phyloP scores from a whole-genome alignment of 2,797 vertebrate species.

The Bradypus variegatus region DNA sequence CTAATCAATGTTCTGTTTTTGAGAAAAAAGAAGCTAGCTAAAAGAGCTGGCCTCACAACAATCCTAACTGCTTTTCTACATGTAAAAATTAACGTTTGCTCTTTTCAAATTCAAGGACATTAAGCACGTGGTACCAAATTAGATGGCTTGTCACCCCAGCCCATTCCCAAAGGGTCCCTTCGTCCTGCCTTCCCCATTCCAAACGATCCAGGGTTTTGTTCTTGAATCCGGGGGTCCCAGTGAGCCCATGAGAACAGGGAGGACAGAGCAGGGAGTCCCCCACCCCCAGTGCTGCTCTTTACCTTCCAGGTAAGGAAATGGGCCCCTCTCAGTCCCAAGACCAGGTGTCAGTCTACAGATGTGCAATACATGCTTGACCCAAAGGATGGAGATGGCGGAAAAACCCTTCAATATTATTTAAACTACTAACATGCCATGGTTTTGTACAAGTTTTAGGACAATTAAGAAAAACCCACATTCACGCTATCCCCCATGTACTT shows the following conservation, averaged over 20 bases:
- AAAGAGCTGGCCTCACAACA: background rate
- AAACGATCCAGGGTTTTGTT: background rate
- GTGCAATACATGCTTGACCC: background rate
- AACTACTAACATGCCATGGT: background rate
- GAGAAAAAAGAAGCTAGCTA: background rate
- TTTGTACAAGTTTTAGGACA: background rate
- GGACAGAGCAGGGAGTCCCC: fast-evolving
- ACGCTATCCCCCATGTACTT: background rate
- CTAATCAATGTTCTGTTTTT: background rate
- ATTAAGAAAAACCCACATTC: background rate
- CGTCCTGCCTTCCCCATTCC: too few species aligned
- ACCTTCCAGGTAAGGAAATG: background rate
- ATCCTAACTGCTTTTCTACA: background rate
- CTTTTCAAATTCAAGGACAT: background rate
- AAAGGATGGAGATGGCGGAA: background rate
- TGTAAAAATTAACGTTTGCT: background rate
- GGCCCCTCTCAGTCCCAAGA: background rate
- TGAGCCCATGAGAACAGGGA: background rate
- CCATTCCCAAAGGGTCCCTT: background rate
- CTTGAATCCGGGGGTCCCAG: background rate
- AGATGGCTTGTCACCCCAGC: background rate
- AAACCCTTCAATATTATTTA: background rate
- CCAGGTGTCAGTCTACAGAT: background rate
- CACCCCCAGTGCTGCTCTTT: background rate
- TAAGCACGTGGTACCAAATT: background rate